These are phyloP conservation scores for Ormyrus thymus DNA, from an alignment of 2,888 invertebrate species.

Conservation along the genomic window DNA sequence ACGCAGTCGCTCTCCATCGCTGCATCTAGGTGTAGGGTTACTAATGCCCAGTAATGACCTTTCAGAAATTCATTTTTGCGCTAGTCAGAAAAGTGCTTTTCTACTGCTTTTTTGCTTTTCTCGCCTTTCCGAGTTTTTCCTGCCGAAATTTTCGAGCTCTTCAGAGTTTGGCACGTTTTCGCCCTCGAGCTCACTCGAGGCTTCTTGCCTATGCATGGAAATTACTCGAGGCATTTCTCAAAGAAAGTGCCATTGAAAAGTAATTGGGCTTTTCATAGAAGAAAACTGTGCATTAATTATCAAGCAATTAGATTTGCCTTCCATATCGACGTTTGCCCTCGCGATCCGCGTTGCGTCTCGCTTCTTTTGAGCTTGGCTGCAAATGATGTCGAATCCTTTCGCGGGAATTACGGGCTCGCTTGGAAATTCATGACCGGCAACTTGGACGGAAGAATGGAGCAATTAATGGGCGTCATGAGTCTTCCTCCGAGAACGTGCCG, in stretches of 20 bases:
- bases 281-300: no score
- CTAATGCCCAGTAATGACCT: slow-evolving; percentile 52
- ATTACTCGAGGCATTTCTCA: slow-evolving; percentile 29
- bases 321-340: slow-evolving; percentile 22
- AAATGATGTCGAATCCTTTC: slow-evolving; percentile 58
- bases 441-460: slow-evolving; percentile 64
- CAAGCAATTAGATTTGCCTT: no score
- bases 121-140: slow-evolving; percentile 23
- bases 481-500: slow-evolving; percentile 59
- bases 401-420: slow-evolving; percentile 60
- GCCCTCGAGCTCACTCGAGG: slow-evolving; percentile 30
- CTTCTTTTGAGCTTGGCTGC: slow-evolving; percentile 29
- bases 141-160: slow-evolving; percentile 9
- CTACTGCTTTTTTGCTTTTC: neutral
- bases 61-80: slow-evolving; percentile 6
- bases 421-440: slow-evolving; percentile 65
- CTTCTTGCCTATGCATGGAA: slow-evolving; percentile 42
- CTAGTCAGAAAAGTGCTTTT: slow-evolving; percentile 10
- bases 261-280: slow-evolving; percentile 1
- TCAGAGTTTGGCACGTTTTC: slow-evolving; percentile 46
- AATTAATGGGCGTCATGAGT: slow-evolving; percentile 67
- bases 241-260: slow-evolving; percentile 27
- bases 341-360: slow-evolving; percentile 13
- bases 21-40: slow-evolving; percentile 47
- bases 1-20: neutral